Percentiles rank a stretch among this genome's conserved stretches.
phyloP scores from a whole-genome alignment of 2,113 vertebrate species.

The Misgurnus mizolepis region DNA sequence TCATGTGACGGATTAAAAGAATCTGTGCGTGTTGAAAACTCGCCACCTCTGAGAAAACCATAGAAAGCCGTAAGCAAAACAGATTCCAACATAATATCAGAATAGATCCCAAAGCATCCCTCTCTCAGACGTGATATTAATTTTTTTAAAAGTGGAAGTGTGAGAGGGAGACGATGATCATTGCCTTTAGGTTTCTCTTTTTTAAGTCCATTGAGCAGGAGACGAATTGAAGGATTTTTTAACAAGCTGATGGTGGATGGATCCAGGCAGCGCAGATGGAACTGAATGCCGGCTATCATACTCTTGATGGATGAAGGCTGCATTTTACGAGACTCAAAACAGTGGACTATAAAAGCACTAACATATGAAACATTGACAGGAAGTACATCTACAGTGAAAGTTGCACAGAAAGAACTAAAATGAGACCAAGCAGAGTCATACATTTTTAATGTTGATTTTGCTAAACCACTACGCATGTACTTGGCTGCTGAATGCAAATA shows the following conservation, averaged over 20 bases:
- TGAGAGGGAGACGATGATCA: background rate
- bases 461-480: too few relatives aligned
- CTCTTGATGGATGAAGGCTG: background rate
- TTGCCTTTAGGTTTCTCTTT: background rate
- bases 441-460: too few relatives aligned
- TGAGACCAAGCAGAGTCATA: too few relatives aligned
- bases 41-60: background rate
- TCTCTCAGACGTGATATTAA: too few relatives aligned
- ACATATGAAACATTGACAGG: background rate
- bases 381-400: background rate
- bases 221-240: background rate
- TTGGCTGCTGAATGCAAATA: too few relatives aligned
- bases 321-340: background rate
- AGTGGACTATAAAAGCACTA: background rate
- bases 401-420: too few relatives aligned
- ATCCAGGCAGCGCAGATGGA: background rate
- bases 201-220: background rate
- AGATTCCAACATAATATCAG: background rate
- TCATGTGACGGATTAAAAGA: background rate
- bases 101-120: background rate
- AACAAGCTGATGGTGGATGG: background rate
- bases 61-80: background rate
- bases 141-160: background rate
- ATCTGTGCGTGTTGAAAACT: too few relatives aligned
- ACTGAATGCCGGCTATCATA: too few relatives aligned